Percentiles rank a stretch among this genome's conserved stretches.
phyloP scores from a whole-genome alignment of 2,888 invertebrate species.

The Drosophila limbata region DNA sequence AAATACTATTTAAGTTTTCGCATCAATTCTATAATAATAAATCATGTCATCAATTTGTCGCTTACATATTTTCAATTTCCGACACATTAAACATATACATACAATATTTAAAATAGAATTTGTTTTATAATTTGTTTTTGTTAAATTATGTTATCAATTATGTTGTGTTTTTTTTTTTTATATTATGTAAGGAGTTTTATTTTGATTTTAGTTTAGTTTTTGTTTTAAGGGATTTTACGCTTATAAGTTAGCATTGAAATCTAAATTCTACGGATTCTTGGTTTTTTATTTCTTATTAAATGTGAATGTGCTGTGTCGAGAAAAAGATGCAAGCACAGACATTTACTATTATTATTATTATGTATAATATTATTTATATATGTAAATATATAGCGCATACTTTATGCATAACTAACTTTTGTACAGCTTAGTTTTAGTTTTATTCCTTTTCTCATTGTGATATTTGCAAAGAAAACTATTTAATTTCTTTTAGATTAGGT shows the following conservation, averaged over 20 bases:
- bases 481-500: constrained; percentile 64
- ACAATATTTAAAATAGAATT: constrained; percentile 82
- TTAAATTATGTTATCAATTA: constrained; percentile 73
- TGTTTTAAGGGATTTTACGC: constrained; percentile 51
- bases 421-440: constrained; percentile 71
- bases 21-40: constrained; percentile 61
- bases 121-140: constrained; percentile 48
- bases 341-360: constrained; percentile 34
- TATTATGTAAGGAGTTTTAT: constrained; percentile 65
- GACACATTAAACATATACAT: constrained; percentile 80
- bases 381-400: constrained; percentile 58
- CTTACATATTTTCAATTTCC: constrained; percentile 67
- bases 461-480: constrained; percentile 69
- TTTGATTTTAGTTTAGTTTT: constrained; percentile 62
- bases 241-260: constrained; percentile 67
- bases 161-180: constrained; percentile 49
- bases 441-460: constrained; percentile 48
- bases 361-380: constrained; percentile 29
- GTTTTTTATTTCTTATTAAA: constrained; percentile 53
- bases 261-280: constrained; percentile 70
- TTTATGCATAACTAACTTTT: constrained; percentile 73
- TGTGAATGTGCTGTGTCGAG: constrained; percentile 67
- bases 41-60: constrained; percentile 50
- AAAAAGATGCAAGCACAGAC: constrained; percentile 73
- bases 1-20: constrained; percentile 73